Percentiles rank a stretch among this genome's conserved stretches.
Evolutionary conservation across 2,113 vertebrate genomes (phyloP).

Genomic region (Azemiops feae): DNA sequence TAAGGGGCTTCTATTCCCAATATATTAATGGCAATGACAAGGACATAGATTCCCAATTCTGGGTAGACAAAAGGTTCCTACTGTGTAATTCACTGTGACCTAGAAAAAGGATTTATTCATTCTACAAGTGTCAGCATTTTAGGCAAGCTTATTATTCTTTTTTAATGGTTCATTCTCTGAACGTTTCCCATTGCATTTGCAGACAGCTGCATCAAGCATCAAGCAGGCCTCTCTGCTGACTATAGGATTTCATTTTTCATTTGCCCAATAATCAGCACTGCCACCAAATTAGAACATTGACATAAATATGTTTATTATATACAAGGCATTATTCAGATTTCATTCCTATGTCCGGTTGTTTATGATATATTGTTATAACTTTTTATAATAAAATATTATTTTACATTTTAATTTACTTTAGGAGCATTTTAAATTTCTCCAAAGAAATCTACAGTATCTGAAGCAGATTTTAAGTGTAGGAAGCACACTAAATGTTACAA

Average conservation of each 20-base stretch:
- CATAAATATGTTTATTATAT: background rate
- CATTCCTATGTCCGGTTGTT: background rate
- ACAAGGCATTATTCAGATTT: conserved; percentile 4
- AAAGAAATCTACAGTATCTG: background rate
- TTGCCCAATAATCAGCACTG: conserved; percentile 41
- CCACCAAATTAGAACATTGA: conserved; percentile 20
- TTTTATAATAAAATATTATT: background rate
- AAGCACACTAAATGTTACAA: background rate
- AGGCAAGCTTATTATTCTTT: conserved; percentile 6
- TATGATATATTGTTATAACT: background rate
- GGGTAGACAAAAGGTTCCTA: conserved; percentile 17
- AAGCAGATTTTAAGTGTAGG: background rate
- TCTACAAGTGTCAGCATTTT: conserved; percentile 4
- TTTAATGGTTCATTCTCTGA: conserved; percentile 27
- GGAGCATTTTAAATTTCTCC: background rate
- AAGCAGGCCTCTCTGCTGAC: conserved; percentile 37
- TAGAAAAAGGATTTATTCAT: conserved; percentile 17
- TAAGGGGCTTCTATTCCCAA: background rate
- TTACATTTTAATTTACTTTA: background rate
- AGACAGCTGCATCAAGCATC: background rate
- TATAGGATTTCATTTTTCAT: conserved; percentile 35
- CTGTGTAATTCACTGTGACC: background rate
- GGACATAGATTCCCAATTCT: background rate
- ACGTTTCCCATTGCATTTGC: background rate
- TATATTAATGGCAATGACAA: background rate